phyloP scores from a whole-genome alignment of 2,113 vertebrate genomes.

The Xiphias gladius region DNA sequence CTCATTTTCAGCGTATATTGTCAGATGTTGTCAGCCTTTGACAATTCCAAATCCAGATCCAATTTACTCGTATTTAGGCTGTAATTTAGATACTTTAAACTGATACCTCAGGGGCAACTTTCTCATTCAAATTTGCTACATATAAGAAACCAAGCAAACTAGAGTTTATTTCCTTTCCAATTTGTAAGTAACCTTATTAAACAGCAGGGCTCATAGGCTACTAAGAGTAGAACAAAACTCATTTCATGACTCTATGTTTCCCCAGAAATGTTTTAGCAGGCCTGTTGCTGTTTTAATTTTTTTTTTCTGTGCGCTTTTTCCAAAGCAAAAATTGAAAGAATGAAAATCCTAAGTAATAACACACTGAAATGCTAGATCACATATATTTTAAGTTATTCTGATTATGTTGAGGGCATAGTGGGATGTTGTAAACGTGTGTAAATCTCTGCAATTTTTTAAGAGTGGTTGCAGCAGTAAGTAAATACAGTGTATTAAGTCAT shows the following conservation, averaged over 20 bases:
- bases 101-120: conserved; percentile 29
- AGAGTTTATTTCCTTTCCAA: conserved; percentile 24
- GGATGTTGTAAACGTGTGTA: conserved; percentile 21
- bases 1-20: conserved; percentile 33
- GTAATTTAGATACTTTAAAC: conserved; percentile 35
- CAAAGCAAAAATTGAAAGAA: conserved; percentile 36
- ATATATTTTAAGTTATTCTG: conserved; percentile 11
- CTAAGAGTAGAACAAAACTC: conserved; percentile 31
- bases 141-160: neutral
- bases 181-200: conserved; percentile 28
- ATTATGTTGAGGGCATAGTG: conserved; percentile 3
- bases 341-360: conserved; percentile 13
- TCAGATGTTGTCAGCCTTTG: conserved; percentile 33
- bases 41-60: conserved; percentile 33
- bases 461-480: conserved; percentile 1
- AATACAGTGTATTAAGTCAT: conserved; percentile 11
- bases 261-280: conserved; percentile 18
- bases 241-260: conserved; percentile 43
- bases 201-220: conserved; percentile 12
- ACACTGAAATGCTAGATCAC: conserved; percentile 9
- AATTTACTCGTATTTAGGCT: conserved; percentile 23
- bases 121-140: conserved; percentile 43
- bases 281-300: conserved; percentile 10
- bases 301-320: conserved; percentile 26
- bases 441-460: neutral